A percentile compares a stretch with the other conserved stretches of the same genome.
Conservation (phyloP, 1,140 invertebrate species). For the Cydia strobilella region DNA sequence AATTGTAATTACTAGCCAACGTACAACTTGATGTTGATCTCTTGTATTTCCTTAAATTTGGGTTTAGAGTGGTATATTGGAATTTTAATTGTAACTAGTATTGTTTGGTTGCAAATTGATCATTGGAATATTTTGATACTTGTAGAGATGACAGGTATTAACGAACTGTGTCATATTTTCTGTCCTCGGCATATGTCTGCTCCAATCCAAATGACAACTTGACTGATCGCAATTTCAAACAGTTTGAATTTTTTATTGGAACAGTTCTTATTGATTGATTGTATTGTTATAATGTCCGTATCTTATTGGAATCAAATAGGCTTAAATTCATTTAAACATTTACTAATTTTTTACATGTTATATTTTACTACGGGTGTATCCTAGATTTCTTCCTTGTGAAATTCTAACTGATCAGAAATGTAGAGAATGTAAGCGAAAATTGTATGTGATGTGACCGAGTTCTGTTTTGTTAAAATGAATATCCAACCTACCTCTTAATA, state of each 20-base stretch:
- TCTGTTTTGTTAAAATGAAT: background rate
- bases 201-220: background rate
- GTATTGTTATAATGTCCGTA: background rate
- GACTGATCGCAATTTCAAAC: background rate
- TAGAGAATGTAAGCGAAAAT: background rate
- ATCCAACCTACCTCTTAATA: conserved; percentile 8
- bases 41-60: conserved; percentile 4
- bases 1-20: conserved; percentile 25
- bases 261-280: conserved; percentile 4
- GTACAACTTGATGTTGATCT: conserved; percentile 22
- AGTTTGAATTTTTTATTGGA: background rate
- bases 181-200: background rate
- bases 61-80: background rate
- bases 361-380: background rate
- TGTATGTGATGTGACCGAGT: background rate
- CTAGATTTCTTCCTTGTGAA: background rate
- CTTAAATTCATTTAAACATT: background rate
- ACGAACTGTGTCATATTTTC: background rate
- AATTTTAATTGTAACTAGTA: background rate
- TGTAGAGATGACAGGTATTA: too few relatives aligned
- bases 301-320: background rate
- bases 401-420: background rate
- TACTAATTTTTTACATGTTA: background rate
- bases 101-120: background rate
- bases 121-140: background rate